Evolutionary conservation across 2,888 invertebrate genomes (phyloP).

Genomic region (Agrochola lychnidis): DNA sequence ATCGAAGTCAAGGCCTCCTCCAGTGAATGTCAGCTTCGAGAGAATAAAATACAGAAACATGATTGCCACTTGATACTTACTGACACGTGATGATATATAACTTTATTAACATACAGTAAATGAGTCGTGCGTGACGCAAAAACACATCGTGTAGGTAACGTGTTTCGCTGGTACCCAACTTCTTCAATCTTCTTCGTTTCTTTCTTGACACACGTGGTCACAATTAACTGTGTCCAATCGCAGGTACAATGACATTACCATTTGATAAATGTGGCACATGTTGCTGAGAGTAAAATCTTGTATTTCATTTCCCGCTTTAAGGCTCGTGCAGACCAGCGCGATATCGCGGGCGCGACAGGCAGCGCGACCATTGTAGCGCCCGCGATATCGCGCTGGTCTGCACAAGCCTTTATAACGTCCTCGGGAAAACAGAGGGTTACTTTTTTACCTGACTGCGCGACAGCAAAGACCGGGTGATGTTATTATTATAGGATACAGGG

Average conservation of each 20-base stretch:
- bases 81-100: slow-evolving; percentile 15
- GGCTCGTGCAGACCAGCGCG: no score
- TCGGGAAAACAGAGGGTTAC: background rate
- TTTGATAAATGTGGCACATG: background rate
- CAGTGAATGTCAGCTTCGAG: no score
- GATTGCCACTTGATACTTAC: slow-evolving; percentile 15
- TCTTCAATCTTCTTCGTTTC: background rate
- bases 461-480: no score
- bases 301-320: background rate
- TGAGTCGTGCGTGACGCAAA: no score
- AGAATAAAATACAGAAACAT: background rate
- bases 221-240: no score
- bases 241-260: background rate
- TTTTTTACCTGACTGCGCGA: background rate
- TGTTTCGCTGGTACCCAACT: background rate
- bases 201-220: no score
- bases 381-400: no score
- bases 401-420: no score
- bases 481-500: background rate
- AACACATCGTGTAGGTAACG: slow-evolving; percentile 1
- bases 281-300: background rate
- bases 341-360: no score
- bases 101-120: no score
- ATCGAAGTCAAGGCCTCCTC: no score
- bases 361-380: no score